These are phyloP conservation scores for Lutraria lutraria DNA, from an alignment of 2,888 invertebrate species.

Conservation along the genomic window DNA sequence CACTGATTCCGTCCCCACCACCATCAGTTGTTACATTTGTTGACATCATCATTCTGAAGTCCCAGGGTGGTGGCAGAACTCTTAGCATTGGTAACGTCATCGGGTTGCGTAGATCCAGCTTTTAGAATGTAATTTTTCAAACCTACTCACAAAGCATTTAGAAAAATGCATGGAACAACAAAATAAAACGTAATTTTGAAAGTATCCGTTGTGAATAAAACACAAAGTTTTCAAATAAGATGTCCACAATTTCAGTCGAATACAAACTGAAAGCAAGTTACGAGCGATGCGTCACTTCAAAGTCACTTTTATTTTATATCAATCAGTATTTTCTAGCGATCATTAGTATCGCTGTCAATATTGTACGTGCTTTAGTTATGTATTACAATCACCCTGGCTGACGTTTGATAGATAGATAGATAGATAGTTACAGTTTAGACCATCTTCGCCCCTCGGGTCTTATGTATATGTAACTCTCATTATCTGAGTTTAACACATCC, in stretches of 20 bases:
- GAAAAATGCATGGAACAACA: neutral
- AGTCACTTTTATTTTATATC: constrained; percentile 17
- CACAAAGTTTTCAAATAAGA: neutral
- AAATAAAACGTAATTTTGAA: neutral
- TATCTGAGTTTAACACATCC: constrained; percentile 51
- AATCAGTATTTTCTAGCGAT: constrained; percentile 25
- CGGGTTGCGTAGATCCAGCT: constrained; percentile 48
- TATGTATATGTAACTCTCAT: constrained; percentile 46
- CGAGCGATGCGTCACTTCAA: constrained; percentile 3
- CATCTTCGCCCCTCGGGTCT: constrained; percentile 47
- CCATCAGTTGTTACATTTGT: constrained; percentile 43
- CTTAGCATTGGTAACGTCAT: constrained; percentile 67
- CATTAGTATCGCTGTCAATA: constrained; percentile 42
- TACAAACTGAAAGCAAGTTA: neutral
- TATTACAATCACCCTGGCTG: constrained; percentile 46
- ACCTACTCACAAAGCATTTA: neutral
- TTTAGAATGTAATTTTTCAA: neutral
- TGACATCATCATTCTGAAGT: constrained; percentile 73
- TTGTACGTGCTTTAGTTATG: constrained; percentile 38
- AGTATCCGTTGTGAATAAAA: constrained; percentile 1
- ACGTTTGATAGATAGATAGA: constrained; percentile 51
- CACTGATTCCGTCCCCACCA: constrained; percentile 50
- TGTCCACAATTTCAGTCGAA: neutral
- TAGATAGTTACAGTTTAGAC: constrained; percentile 36
- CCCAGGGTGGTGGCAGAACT: constrained; percentile 64